phyloP scores from a whole-genome alignment of 2,113 vertebrate genomes.

The Ceyx melanurus region DNA sequence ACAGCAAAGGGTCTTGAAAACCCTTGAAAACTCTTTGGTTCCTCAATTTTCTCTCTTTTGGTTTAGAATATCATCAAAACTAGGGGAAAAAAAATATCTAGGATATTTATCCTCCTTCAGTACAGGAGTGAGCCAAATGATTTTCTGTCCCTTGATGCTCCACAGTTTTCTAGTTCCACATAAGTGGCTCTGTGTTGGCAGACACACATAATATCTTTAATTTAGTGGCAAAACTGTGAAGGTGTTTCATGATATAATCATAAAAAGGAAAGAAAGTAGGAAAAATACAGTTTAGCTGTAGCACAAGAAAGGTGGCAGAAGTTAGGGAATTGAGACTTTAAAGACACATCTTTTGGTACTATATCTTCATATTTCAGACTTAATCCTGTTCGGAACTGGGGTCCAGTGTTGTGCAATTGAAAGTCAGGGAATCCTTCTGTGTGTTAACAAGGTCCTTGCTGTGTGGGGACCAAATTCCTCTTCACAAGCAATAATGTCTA shows the following conservation, averaged over 20 bases:
- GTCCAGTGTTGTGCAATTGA: not conserved
- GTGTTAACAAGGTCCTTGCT: not conserved
- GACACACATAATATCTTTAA: not conserved
- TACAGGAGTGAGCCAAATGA: not conserved
- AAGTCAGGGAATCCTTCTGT: not conserved
- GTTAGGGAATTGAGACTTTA: not conserved
- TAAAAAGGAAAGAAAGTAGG: not conserved
- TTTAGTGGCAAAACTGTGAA: not conserved
- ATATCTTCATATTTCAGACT: not conserved
- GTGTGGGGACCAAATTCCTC: not conserved
- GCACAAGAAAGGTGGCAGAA: not conserved
- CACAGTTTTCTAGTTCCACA: not conserved
- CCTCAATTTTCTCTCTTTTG: not conserved
- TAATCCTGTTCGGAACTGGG: not conserved
- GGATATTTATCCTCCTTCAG: not conserved
- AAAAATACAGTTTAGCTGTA: not conserved
- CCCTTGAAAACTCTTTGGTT: fast-evolving
- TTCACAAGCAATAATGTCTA: not conserved
- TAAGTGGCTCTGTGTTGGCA: not conserved
- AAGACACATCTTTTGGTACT: not conserved
- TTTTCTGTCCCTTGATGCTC: not conserved
- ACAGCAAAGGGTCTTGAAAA: not conserved
- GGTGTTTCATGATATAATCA: not conserved
- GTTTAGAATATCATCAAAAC: not conserved
- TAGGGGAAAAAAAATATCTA: not conserved